Percentiles rank a stretch among this genome's conserved stretches.
These are phyloP conservation scores for Lithophane leautieri DNA, from an alignment of 2,888 invertebrate species.

Conservation along the genomic window DNA sequence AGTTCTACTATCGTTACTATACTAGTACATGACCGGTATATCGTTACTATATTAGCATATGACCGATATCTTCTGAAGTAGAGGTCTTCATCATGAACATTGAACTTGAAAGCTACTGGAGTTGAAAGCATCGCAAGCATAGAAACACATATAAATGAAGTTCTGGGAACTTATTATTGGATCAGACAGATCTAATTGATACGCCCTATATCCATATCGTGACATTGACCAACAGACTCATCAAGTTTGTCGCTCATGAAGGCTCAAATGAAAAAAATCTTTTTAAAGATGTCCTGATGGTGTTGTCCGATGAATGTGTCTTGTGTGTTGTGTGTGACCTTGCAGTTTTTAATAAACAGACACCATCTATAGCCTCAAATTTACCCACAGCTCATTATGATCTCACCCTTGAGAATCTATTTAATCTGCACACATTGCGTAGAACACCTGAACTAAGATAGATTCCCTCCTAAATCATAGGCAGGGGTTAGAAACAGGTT, in stretches of 20 bases:
- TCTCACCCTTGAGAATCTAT: conserved; percentile 58
- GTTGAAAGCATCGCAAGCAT: not conserved
- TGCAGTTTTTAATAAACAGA: not conserved
- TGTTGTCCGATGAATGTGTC: no score
- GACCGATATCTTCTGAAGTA: not conserved
- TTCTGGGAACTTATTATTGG: conserved; percentile 10
- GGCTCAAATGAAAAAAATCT: not conserved
- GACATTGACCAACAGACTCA: conserved; percentile 31
- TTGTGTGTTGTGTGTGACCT: not conserved
- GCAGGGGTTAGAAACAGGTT: conserved; percentile 84
- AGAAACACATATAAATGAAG: conserved; percentile 6
- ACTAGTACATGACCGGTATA: not conserved
- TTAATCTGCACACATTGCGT: conserved; percentile 64
- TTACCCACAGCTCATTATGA: conserved; percentile 23
- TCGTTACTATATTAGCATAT: not conserved
- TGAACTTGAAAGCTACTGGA: not conserved
- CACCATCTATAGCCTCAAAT: conserved; percentile 22
- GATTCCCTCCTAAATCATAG: conserved; percentile 58
- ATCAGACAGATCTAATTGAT: conserved; percentile 29
- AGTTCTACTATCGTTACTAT: not conserved
- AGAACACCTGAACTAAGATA: conserved; percentile 75
- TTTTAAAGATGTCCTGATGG: not conserved
- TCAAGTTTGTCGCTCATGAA: not conserved
- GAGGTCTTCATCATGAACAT: not conserved
- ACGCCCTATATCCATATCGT: conserved; percentile 17